Evolutionary conservation across 2,888 invertebrate species (phyloP).

Genomic region (Chironomus riparius): DNA sequence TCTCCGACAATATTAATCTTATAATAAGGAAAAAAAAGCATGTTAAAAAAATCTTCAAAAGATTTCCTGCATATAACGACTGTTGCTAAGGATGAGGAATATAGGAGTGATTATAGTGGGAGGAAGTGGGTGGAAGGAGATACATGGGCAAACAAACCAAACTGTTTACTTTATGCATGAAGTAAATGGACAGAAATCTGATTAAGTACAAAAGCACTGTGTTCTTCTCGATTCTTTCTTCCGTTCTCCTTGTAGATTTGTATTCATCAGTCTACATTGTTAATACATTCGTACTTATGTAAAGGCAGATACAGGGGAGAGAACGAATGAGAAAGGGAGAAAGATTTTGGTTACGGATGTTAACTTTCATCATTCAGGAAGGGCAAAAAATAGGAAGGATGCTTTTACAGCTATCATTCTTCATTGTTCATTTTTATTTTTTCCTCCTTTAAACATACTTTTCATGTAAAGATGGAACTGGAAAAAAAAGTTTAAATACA

Average conservation of each 20-base stretch:
- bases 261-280: not conserved
- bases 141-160: not conserved
- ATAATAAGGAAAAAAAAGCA: not conserved
- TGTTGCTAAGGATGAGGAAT: not conserved
- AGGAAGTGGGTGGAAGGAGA: not conserved
- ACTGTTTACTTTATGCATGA: not conserved
- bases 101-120: not conserved
- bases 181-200: not conserved
- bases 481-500: too few species aligned
- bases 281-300: not conserved
- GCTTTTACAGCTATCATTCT: too few species aligned
- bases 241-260: not conserved
- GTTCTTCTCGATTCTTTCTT: not conserved
- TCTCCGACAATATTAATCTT: not conserved
- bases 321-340: not conserved
- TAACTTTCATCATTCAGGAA: too few species aligned
- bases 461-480: too few species aligned
- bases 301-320: not conserved
- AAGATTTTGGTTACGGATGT: too few species aligned
- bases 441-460: too few species aligned
- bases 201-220: not conserved
- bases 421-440: too few species aligned
- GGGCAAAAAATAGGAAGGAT: too few species aligned
- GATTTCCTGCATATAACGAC: not conserved
- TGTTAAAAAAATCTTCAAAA: not conserved